Conservation (phyloP, 2,797 vertebrate species). For the Heliangelus exortis region DNA sequence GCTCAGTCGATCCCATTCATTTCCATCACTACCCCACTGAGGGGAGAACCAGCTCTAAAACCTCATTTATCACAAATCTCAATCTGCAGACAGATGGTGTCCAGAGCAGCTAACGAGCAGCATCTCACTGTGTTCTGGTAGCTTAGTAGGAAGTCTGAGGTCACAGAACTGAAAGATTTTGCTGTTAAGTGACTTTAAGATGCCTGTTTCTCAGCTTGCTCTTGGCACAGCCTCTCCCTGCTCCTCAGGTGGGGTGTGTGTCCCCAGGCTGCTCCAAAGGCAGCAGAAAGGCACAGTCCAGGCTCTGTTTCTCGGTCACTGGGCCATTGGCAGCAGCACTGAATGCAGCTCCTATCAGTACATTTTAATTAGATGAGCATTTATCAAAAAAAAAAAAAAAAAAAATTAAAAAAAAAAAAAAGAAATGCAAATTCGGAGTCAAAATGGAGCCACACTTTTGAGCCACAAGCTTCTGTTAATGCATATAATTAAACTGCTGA, state of each 20-base stretch:
- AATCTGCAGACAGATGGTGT: not conserved
- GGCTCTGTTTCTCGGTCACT: not conserved
- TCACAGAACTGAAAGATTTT: not conserved
- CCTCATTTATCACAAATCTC: not conserved
- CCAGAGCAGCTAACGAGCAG: not conserved
- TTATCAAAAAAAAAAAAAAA: not conserved
- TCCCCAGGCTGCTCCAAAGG: not conserved
- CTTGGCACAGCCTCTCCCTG: not conserved
- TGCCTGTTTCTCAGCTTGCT: not conserved
- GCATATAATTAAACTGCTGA: slow-evolving; percentile 25
- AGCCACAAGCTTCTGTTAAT: slow-evolving; percentile 21
- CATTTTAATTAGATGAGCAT: slow-evolving; percentile 2
- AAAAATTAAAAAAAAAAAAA: not conserved
- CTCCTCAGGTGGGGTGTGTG: not conserved
- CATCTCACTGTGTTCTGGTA: not conserved
- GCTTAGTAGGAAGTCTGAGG: not conserved
- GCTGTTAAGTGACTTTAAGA: not conserved
- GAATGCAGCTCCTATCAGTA: not conserved
- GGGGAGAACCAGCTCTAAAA: not conserved
- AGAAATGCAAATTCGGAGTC: not conserved
- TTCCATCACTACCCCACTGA: too few species aligned
- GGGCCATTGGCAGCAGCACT: not conserved
- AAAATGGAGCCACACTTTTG: not conserved
- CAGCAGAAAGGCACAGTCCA: not conserved
- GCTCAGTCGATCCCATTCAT: not conserved